Conservation (phyloP, 1,140 invertebrate species). For the Ceratoteleas bidentatus region DNA sequence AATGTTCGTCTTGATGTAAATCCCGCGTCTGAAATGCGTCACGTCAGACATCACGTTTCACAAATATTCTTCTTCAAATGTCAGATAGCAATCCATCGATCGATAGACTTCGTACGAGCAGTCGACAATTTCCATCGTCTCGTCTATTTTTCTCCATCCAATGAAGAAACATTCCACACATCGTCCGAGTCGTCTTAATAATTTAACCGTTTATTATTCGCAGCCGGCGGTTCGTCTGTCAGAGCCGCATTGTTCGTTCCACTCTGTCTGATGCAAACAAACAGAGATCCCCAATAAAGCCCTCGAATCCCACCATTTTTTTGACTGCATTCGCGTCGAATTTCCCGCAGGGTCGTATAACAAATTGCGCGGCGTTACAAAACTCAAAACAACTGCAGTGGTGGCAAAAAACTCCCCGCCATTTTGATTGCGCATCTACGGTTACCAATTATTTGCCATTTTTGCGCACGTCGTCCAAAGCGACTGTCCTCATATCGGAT, state of each 20-base stretch:
- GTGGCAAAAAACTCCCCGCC: background rate
- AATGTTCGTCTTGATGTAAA: too few species aligned
- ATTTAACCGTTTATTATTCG: background rate
- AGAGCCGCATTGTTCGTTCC: background rate
- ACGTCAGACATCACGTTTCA: too few species aligned
- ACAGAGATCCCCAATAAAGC: slow-evolving; percentile 3
- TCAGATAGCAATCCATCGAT: too few species aligned
- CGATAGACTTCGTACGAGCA: too few species aligned
- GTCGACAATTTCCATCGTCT: too few species aligned
- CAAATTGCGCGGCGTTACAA: background rate
- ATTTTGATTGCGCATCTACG: slow-evolving; percentile 16
- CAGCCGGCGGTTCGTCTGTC: background rate
- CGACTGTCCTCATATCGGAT: slow-evolving; percentile 12
- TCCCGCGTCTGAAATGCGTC: too few species aligned
- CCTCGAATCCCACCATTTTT: slow-evolving; percentile 1
- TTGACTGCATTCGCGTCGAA: background rate
- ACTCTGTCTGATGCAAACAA: slow-evolving; percentile 1
- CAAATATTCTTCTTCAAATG: too few species aligned
- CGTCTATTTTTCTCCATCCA: too few species aligned
- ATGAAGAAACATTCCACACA: too few species aligned
- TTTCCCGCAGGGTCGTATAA: slow-evolving; percentile 15
- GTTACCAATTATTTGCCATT: slow-evolving; percentile 40
- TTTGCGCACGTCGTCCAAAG: slow-evolving; percentile 18
- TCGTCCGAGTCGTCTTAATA: too few species aligned
- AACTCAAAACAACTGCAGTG: slow-evolving; percentile 9